These are phyloP conservation scores for Chionodraco myersi DNA, from an alignment of 2,113 vertebrate genomes.

Conservation along the genomic window DNA sequence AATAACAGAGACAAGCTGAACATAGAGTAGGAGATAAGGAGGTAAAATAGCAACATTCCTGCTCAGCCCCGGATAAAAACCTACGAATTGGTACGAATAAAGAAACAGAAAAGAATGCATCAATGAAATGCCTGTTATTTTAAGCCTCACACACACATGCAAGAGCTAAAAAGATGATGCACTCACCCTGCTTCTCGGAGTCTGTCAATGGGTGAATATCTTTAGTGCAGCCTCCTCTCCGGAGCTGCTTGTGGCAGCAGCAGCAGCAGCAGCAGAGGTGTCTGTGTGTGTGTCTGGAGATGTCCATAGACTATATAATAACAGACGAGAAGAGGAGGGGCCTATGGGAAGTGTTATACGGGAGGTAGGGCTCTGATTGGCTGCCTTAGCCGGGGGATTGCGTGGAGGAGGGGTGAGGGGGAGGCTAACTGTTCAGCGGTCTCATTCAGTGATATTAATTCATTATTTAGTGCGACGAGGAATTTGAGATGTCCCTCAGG, in stretches of 20 bases:
- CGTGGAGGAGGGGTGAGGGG: slow-evolving; percentile 24
- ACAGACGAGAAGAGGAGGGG: slow-evolving; percentile 61
- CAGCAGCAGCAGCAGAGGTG: slow-evolving; percentile 14
- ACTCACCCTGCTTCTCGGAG: slow-evolving; percentile 55
- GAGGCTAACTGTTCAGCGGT: slow-evolving; percentile 35
- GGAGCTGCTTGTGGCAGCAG: slow-evolving; percentile 20
- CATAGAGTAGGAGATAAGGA: slow-evolving; percentile 21
- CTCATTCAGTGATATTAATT: slow-evolving; percentile 73
- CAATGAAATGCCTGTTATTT: background rate
- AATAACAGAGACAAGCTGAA: slow-evolving; percentile 36
- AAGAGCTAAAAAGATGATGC: slow-evolving; percentile 3
- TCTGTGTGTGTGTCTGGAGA: slow-evolving; percentile 53
- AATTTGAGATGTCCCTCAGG: slow-evolving; percentile 45
- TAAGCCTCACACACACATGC: background rate
- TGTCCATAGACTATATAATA: slow-evolving; percentile 66
- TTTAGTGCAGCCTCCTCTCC: slow-evolving; percentile 40
- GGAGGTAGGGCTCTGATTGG: slow-evolving; percentile 56
- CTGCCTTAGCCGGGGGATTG: slow-evolving; percentile 17
- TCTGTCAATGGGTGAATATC: slow-evolving; percentile 40
- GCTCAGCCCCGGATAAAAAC: background rate
- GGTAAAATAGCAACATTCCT: slow-evolving; percentile 18
- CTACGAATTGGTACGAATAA: background rate
- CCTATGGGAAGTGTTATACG: slow-evolving; percentile 19
- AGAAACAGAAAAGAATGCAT: background rate
- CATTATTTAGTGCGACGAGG: slow-evolving; percentile 70